Evolutionary conservation across 2,113 vertebrate genomes (phyloP).

Genomic region (sheep (Ovis aries)): ARS-UI_Ramb_v3.0 NC_056078.1:378001-378500

Average conservation of each 20-base stretch:
- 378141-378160: neutral
- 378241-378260: neutral
- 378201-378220: neutral
- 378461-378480: neutral
- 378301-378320: neutral
- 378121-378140: neutral
- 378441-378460: neutral
- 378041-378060: neutral
- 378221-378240: neutral
- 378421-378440: neutral
- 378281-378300: neutral
- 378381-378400: neutral
- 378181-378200: accelerated
- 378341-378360: neutral
- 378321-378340: neutral
- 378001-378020: neutral
- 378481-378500: neutral
- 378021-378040: neutral
- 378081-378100: neutral
- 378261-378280: neutral
- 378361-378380: neutral
- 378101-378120: neutral
- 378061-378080: neutral
- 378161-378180: accelerated
- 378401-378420: neutral